Conservation (phyloP, 1,140 invertebrate genomes). For the Megathymus violae region DNA sequence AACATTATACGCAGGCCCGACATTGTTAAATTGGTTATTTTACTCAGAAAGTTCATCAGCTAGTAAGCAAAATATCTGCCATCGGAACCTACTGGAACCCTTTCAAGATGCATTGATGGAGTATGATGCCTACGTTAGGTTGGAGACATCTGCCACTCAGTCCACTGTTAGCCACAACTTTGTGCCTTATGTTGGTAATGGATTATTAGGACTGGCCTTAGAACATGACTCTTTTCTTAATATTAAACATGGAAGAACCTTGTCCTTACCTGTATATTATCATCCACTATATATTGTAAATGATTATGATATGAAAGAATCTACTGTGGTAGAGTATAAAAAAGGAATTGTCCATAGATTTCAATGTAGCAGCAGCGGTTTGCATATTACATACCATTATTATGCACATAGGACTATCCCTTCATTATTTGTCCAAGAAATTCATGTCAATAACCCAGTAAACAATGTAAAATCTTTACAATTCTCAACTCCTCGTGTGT, state of each 20-base stretch:
- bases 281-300: slow-evolving; percentile 88
- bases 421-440: slow-evolving; percentile 91
- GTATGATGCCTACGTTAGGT: slow-evolving; percentile 88
- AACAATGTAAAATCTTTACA: slow-evolving; percentile 84
- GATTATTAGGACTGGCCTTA: slow-evolving; percentile 88
- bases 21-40: slow-evolving; percentile 86
- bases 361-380: slow-evolving; percentile 86
- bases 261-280: slow-evolving; percentile 89
- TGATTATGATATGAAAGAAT: slow-evolving; percentile 84
- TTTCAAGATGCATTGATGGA: slow-evolving; percentile 85
- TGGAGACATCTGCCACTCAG: slow-evolving; percentile 82
- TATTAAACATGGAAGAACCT: slow-evolving; percentile 88
- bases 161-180: slow-evolving; percentile 84
- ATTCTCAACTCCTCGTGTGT: slow-evolving; percentile 77
- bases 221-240: slow-evolving; percentile 87
- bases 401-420: slow-evolving; percentile 92
- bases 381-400: slow-evolving; percentile 88
- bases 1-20: slow-evolving; percentile 87
- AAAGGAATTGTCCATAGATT: slow-evolving; percentile 88
- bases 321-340: slow-evolving; percentile 87
- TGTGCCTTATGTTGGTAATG: slow-evolving; percentile 92
- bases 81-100: slow-evolving; percentile 86
- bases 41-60: slow-evolving; percentile 64
- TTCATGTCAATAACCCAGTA: slow-evolving; percentile 90
- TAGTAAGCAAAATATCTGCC: slow-evolving; percentile 86